These are phyloP conservation scores for Neolamprologus cancellatus DNA, from an alignment of 2,113 vertebrate genomes.

Conservation along the genomic window DNA sequence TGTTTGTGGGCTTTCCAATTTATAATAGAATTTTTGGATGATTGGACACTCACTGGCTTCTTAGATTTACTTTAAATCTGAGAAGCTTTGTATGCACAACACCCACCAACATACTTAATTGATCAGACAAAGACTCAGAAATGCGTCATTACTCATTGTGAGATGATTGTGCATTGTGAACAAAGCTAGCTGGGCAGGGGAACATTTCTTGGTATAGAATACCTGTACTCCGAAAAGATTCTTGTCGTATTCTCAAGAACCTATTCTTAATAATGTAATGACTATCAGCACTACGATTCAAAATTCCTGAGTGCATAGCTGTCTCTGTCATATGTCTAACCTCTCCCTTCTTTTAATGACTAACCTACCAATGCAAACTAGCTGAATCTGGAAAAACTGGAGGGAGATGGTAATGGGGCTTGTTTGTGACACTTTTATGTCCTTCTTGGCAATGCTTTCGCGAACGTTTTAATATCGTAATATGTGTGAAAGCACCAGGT, in stretches of 20 bases:
- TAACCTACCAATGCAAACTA: not conserved
- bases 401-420: not conserved
- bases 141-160: not conserved
- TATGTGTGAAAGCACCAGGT: not conserved
- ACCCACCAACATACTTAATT: not conserved
- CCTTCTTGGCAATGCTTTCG: not conserved
- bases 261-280: not conserved
- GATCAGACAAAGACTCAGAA: not conserved
- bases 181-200: not conserved
- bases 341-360: not conserved
- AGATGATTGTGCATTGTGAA: not conserved
- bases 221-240: not conserved
- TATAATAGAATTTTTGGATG: not conserved
- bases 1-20: not conserved
- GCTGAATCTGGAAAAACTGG: not conserved
- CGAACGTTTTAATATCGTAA: not conserved
- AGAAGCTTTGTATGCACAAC: not conserved
- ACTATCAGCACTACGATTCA: not conserved
- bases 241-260: not conserved
- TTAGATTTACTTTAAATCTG: not conserved
- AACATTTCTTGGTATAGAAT: not conserved
- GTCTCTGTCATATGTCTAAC: not conserved
- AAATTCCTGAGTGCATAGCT: not conserved
- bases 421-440: not conserved
- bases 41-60: not conserved